A percentile compares a stretch with the other conserved stretches of the same genome.
These are phyloP conservation scores for Pitta sordida DNA, from an alignment of 2,113 vertebrate genomes.

Conservation along the genomic window DNA sequence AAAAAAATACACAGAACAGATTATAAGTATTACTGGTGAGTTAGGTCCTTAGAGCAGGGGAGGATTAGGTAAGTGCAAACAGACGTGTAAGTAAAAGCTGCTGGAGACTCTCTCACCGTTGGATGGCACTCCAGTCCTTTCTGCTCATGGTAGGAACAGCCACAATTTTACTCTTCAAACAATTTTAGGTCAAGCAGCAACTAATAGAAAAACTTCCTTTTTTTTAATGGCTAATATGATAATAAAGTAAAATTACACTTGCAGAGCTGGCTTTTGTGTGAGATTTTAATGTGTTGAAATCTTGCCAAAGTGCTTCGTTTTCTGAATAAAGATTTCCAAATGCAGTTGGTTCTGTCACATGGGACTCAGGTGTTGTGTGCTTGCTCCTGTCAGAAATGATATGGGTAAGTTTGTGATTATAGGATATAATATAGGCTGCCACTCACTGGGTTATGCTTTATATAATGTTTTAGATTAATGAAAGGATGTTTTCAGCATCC, in stretches of 20 bases:
- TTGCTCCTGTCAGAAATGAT: background rate
- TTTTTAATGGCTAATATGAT: background rate
- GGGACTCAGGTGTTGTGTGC: background rate
- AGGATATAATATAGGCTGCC: background rate
- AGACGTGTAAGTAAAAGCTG: background rate
- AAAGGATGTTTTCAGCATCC: background rate
- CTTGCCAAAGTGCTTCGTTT: background rate
- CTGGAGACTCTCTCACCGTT: background rate
- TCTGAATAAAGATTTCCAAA: background rate
- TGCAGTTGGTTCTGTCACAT: background rate
- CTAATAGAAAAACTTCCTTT: background rate
- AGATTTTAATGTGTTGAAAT: background rate
- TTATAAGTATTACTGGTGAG: background rate
- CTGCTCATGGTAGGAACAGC: background rate
- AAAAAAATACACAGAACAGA: background rate
- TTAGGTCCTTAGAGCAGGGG: background rate
- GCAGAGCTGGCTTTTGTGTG: background rate
- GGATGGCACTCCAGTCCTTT: conserved; percentile 39
- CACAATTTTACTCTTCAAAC: background rate
- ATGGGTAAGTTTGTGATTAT: background rate
- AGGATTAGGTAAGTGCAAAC: background rate
- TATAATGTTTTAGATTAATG: background rate
- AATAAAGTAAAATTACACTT: background rate
- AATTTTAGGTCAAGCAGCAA: background rate
- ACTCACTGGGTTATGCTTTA: background rate